Evolutionary conservation across 2,888 invertebrate species (phyloP), one percentile per base, ranked within the genome.

Genomic region (Hydroisotoma schaefferi): DNA sequence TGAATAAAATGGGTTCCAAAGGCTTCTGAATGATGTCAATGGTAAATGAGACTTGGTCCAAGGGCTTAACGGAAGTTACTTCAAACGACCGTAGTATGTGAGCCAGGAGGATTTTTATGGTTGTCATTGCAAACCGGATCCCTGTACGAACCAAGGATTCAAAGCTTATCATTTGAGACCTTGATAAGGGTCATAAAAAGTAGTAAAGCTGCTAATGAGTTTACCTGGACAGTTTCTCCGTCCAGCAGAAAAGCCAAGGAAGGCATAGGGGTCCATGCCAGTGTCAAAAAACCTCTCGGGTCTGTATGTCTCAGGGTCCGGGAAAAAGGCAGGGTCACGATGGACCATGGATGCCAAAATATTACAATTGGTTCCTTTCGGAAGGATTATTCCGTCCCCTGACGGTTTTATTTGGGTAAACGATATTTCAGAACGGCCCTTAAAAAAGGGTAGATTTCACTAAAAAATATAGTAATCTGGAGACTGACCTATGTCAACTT

Each of bases 171-270:
- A 33, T 10, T 33, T 10, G n/a, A n/a, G n/a, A n/a, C n/a, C n/a
- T n/a, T n/a, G 6, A 10, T 33, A 10, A 33, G 33, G 15, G 15
- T 15, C 8, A 15, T 33, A 10, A 33, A 33, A 10, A 15, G 8
- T 33, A 33, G 6, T 33, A 6, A 33, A 33, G 33, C 15, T 33
- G 33, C 33, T 33, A 33, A 15, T 10, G 15, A 6, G 15, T 40
- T 40, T 40, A 40, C 40, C 40, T 5, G 40, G 40, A 40, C 40
- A 40, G 20, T 40, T 40, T 20, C 40, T 40, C n/a, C 40, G 40
- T 5, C 40, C 40, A 40, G 40, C 40, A 40, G 40, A 40, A 15
- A 40, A 40, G 15, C 40, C 40, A 20, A 40, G 40, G 20, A 40
- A 40, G n/a, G 40, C n/a, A 40, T 40, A 40, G 5, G 40, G 40